phyloP scores from a whole-genome alignment of 2,888 invertebrate genomes.

The Girardia tigrina region DNA sequence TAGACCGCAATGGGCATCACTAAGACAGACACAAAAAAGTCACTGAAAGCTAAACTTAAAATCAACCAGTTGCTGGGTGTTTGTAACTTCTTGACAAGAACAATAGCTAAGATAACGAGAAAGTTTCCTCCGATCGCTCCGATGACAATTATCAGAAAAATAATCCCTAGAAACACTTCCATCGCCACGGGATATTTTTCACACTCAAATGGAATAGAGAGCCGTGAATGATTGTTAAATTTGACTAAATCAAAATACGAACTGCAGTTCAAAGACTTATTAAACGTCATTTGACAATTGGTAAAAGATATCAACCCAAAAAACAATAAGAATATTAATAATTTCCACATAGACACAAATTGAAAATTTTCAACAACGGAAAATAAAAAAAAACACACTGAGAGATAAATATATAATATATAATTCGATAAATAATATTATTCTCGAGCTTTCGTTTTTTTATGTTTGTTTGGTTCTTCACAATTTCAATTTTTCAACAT shows the following conservation, averaged over 20 bases:
- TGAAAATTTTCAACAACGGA: too few species aligned
- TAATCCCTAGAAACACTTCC: conserved; percentile 32
- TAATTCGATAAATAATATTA: too few species aligned
- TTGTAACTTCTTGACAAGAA: conserved; percentile 47
- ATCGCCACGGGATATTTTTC: conserved; percentile 16
- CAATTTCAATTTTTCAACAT: too few species aligned
- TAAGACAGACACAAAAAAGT: conserved; percentile 49
- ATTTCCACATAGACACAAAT: too few species aligned
- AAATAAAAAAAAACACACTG: too few species aligned
- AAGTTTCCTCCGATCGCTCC: conserved; percentile 48
- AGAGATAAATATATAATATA: too few species aligned
- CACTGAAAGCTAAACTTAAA: conserved; percentile 50
- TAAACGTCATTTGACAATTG: too few species aligned
- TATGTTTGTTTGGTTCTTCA: too few species aligned
- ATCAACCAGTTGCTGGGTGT: conserved; percentile 42
- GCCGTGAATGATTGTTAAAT: background rate
- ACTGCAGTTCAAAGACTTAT: too few species aligned
- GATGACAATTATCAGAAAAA: conserved; percentile 41
- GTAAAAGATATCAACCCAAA: too few species aligned
- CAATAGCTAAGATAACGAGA: conserved; percentile 50
- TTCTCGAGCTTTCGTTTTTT: too few species aligned
- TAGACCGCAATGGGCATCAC: conserved; percentile 50
- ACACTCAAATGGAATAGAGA: conserved; percentile 2
- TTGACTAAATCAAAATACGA: background rate
- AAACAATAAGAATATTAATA: too few species aligned